A percentile compares a stretch with the other conserved stretches of the same genome.
phyloP scores from a whole-genome alignment of 2,888 invertebrate genomes.

The Acrocyrtus sp. region DNA sequence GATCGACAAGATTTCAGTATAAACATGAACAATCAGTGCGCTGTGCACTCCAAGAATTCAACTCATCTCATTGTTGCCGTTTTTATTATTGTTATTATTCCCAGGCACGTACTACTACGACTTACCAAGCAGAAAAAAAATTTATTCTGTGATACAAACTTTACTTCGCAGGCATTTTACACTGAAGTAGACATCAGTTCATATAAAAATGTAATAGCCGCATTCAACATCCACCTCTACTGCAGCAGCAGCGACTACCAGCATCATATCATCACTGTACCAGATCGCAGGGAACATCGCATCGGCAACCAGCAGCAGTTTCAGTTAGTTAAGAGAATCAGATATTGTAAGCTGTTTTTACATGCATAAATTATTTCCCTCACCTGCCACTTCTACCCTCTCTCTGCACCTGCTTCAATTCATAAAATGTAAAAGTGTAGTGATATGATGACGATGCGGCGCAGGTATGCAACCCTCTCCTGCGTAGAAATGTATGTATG shows the following conservation, averaged over 20 bases:
- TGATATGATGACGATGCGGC: background rate
- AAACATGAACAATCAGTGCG: conserved; percentile 29
- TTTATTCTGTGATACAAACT: background rate
- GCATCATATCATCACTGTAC: background rate
- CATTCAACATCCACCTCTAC: background rate
- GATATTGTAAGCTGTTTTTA: too few relatives aligned
- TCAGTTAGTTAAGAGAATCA: background rate
- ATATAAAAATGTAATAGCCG: background rate
- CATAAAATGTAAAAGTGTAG: too few relatives aligned
- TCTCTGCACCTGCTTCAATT: too few relatives aligned
- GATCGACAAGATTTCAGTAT: background rate
- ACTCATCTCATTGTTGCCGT: conserved; percentile 23
- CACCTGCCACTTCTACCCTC: background rate
- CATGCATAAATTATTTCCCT: conserved; percentile 27
- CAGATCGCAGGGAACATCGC: background rate
- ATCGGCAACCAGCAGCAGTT: conserved; percentile 18
- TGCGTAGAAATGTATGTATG: too few relatives aligned
- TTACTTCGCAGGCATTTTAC: background rate
- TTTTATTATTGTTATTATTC: conserved; percentile 18
- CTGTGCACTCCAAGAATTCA: background rate
- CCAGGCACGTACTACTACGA: conserved; percentile 22
- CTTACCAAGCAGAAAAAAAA: background rate
- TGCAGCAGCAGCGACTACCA: background rate
- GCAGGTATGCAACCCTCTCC: conserved; percentile 6
- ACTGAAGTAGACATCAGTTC: background rate